These are phyloP conservation scores for Metellina segmentata DNA, from an alignment of 2,888 invertebrate genomes.

Conservation along the genomic window DNA sequence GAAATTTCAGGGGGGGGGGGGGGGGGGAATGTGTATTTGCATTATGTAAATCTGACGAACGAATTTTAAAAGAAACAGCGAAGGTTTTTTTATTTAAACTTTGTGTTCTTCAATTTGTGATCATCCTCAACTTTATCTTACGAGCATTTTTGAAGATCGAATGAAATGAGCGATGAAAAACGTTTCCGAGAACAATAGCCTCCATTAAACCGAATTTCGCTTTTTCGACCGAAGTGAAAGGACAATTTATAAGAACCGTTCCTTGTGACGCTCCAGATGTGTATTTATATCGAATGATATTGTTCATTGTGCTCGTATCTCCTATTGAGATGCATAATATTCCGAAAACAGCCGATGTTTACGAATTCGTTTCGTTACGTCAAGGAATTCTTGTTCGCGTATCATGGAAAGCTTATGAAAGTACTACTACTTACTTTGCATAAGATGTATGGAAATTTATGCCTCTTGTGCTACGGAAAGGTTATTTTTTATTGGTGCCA, in stretches of 20 bases:
- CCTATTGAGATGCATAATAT: neutral
- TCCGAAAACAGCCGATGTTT: neutral
- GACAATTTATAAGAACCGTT: neutral
- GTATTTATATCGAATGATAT: neutral
- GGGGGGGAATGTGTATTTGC: too few relatives aligned
- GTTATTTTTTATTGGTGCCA: slow-evolving; percentile 1
- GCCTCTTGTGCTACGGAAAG: neutral
- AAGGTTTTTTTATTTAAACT: too few relatives aligned
- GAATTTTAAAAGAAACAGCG: too few relatives aligned
- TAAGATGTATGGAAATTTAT: slow-evolving; percentile 23
- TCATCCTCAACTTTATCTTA: neutral
- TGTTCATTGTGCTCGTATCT: neutral
- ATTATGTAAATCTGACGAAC: too few relatives aligned
- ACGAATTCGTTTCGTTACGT: neutral
- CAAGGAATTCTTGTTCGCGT: neutral
- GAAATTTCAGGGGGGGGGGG: too few relatives aligned
- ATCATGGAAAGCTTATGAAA: slow-evolving; percentile 9
- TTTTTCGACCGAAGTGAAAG: neutral
- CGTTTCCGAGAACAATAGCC: neutral
- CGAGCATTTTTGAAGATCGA: too few relatives aligned
- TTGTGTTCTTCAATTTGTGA: neutral
- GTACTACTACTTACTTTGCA: neutral
- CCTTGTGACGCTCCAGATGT: neutral
- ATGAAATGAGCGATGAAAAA: neutral
- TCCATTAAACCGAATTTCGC: neutral